These are phyloP conservation scores for Gnatocerus cornutus DNA, from an alignment of 2,888 invertebrate species.

Conservation along the genomic window DNA sequence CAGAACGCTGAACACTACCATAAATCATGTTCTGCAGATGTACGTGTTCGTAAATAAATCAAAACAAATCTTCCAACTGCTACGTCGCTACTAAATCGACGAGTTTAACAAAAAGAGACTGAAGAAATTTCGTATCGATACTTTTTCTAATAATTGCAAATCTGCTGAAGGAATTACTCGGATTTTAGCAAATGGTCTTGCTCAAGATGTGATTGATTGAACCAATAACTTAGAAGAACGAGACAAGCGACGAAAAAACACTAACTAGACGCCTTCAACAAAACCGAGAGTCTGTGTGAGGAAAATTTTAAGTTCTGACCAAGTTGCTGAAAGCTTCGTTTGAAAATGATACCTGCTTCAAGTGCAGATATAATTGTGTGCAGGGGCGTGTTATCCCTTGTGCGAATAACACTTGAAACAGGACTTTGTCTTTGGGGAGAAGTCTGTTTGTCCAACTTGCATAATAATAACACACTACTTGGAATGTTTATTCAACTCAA, in stretches of 20 bases:
- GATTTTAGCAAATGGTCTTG: background rate
- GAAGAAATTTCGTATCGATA: constrained; percentile 1
- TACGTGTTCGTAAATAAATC: constrained; percentile 45
- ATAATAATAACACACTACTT: constrained; percentile 4
- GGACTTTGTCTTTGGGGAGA: constrained; percentile 9
- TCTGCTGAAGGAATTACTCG: constrained; percentile 4
- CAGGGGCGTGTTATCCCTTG: constrained; percentile 17
- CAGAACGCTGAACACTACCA: constrained; percentile 41
- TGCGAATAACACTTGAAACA: constrained; percentile 19
- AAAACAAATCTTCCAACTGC: constrained; percentile 42
- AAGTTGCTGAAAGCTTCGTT: constrained; percentile 15
- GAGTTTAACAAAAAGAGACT: constrained; percentile 27
- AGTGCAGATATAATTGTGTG: constrained; percentile 21
- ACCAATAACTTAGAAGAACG: constrained; percentile 2
- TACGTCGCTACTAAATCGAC: constrained; percentile 30
- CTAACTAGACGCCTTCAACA: background rate
- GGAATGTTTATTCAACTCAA: background rate
- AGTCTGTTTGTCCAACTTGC: constrained; percentile 16
- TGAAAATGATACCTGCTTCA: constrained; percentile 31
- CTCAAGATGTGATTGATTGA: constrained; percentile 22
- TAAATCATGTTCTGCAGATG: constrained; percentile 49
- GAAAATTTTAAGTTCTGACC: constrained; percentile 10
- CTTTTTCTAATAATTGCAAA: constrained; percentile 31
- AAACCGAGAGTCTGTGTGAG: background rate
- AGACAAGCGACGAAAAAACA: constrained; percentile 6